phyloP scores from a whole-genome alignment of 2,113 vertebrate species.

The Fregetta grallaria region DNA sequence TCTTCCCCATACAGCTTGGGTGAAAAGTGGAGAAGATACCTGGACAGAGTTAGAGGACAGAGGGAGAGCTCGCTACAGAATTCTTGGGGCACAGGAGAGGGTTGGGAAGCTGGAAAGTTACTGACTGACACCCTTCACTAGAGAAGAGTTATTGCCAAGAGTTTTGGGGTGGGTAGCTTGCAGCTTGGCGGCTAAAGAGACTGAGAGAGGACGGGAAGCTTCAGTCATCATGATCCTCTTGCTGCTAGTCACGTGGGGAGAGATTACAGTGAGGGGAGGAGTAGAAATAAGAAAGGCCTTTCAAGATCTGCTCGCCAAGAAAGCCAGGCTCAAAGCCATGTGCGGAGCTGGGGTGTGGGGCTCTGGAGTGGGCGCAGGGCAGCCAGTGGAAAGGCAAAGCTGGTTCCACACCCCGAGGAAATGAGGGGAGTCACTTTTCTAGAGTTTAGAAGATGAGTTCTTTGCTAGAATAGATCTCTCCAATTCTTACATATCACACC shows the following conservation, averaged over 20 bases:
- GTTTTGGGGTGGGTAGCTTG: not conserved
- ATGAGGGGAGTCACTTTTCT: not conserved
- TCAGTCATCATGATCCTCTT: not conserved
- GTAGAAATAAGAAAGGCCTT: not conserved
- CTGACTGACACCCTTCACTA: not conserved
- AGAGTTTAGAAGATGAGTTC: not conserved
- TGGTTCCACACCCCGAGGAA: not conserved
- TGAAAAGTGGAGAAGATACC: not conserved
- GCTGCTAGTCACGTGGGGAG: not conserved
- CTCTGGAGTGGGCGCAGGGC: not conserved
- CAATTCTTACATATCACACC: not conserved
- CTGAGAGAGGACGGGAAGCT: not conserved
- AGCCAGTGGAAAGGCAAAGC: not conserved
- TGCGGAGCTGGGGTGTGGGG: not conserved
- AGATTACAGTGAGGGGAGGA: not conserved
- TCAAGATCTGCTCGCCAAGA: not conserved
- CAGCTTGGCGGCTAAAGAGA: not conserved
- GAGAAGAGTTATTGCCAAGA: not conserved
- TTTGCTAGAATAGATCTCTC: not conserved
- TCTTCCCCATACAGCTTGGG: not conserved
- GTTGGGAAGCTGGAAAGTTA: not conserved
- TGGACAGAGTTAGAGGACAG: not conserved
- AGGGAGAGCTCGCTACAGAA: not conserved
- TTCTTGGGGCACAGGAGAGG: not conserved
- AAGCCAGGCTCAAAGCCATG: accelerated